Base-by-base conservation (phyloP, 2,797 vertebrate species). In the Leuciscus waleckii region DNA sequence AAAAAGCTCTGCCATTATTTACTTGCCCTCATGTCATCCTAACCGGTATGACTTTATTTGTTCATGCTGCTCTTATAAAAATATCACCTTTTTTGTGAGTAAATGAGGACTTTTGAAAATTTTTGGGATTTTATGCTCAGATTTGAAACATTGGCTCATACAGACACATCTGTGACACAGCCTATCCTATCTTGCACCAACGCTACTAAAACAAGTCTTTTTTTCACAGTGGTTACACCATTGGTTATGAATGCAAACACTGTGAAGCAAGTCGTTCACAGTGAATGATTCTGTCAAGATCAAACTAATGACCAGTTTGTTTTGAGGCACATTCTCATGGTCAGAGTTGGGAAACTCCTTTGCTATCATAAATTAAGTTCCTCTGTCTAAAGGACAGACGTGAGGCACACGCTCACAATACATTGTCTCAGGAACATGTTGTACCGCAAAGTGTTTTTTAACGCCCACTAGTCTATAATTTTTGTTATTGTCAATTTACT, bases 351-450 rank as follows among this genome's bases (percentile, higher is more conserved):
- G 90, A 89, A 91, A 93, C 87, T 79, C 75, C 32, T 68, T 17
- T 54, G 58, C 89, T 90, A 93, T 93, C 70, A 88, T 89, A 93
- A 91, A 91, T 90, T 89, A 86, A 69, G 85, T 87, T 83, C n/a
- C 63, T 54, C 6, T 29, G 29, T 29, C 29, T 51, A 85, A 56
- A 84, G 86, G 87, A 85, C 89, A 79, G 78, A 54, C 83, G 39
- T 84, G 68, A 86, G 88, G 88, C 51, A 81, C 75, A 74, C 49
- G 2, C 2, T 29, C 46, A 32, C 35, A 19, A 21, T 32, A 63
- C 75, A 81, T 81, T 89, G 88, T 86, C 86, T 49, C 58, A 87
- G 90, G 87, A 88, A 68, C 77, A 87, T 84, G 76, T 41, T 49
- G 69, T 23, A 79, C 56, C 11, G 7, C 56, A 37, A 14, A 63